phyloP scores from a whole-genome alignment of 2,113 vertebrate genomes.

The Notechis scutatus region DNA sequence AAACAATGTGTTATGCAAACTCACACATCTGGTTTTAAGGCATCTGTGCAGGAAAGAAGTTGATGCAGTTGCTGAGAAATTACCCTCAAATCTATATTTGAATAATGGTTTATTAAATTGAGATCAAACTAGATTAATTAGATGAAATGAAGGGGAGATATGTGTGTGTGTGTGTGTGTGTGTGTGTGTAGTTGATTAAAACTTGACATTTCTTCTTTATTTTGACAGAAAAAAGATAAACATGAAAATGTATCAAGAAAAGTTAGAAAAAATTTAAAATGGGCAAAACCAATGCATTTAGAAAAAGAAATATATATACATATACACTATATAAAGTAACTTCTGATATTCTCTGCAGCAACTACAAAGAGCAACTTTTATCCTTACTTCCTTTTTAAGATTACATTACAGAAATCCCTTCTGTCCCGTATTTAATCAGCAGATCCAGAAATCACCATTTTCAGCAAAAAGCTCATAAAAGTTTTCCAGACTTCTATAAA shows the following conservation, averaged over 20 bases:
- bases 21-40: background rate
- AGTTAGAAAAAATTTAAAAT: background rate
- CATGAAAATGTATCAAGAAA: background rate
- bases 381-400: background rate
- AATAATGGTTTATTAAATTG: background rate
- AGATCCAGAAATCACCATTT: background rate
- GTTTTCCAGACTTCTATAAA: background rate
- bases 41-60: slow-evolving; percentile 4
- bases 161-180: too few species aligned
- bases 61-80: background rate
- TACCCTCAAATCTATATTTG: slow-evolving; percentile 2
- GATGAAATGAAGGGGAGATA: background rate
- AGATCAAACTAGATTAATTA: background rate
- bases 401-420: background rate
- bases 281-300: background rate
- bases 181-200: too few species aligned
- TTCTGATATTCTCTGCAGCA: background rate
- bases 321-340: too few species aligned
- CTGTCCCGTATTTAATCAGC: background rate
- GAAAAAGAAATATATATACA: background rate
- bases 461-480: background rate
- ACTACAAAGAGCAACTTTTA: background rate
- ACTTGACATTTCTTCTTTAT: background rate
- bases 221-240: background rate
- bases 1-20: background rate